Percentiles rank a stretch among this genome's conserved stretches.
Conservation (phyloP, 1,140 invertebrate species). For the Branchinecta lindahli region DNA sequence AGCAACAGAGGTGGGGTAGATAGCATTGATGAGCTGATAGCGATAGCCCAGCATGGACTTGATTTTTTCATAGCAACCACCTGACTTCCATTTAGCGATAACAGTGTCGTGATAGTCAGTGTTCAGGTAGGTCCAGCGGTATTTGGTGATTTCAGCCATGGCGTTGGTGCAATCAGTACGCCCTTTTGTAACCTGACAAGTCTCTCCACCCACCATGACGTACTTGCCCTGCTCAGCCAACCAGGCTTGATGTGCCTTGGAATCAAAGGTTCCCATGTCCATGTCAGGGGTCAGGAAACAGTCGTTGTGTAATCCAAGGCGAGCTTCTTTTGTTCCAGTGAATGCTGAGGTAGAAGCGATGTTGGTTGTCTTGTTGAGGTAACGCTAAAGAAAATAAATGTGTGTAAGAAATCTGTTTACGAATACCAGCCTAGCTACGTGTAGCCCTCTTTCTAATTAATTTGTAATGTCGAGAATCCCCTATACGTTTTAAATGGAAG, state of each 20-base stretch:
- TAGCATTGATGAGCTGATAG: background rate
- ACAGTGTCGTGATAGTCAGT: slow-evolving; percentile 15
- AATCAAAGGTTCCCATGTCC: slow-evolving; percentile 14
- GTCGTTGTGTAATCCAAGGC: slow-evolving; percentile 18
- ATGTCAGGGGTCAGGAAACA: slow-evolving; percentile 13
- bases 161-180: slow-evolving; percentile 8
- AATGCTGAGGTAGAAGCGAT: background rate
- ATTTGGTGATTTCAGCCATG: background rate
- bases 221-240: background rate
- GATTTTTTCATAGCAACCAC: slow-evolving; percentile 11
- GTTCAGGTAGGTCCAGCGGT: slow-evolving; percentile 15
- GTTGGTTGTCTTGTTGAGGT: background rate
- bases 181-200: background rate
- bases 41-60: slow-evolving; percentile 16
- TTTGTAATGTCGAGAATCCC: no score
- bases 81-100: background rate
- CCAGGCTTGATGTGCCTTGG: background rate
- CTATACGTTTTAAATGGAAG: no score
- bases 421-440: no score
- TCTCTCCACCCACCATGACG: slow-evolving; percentile 16
- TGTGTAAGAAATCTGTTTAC: no score
- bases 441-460: no score
- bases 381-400: background rate
- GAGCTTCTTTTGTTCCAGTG: background rate
- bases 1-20: background rate